Conservation (phyloP, 2,888 invertebrate genomes). For the Acrobasis consociella region DNA sequence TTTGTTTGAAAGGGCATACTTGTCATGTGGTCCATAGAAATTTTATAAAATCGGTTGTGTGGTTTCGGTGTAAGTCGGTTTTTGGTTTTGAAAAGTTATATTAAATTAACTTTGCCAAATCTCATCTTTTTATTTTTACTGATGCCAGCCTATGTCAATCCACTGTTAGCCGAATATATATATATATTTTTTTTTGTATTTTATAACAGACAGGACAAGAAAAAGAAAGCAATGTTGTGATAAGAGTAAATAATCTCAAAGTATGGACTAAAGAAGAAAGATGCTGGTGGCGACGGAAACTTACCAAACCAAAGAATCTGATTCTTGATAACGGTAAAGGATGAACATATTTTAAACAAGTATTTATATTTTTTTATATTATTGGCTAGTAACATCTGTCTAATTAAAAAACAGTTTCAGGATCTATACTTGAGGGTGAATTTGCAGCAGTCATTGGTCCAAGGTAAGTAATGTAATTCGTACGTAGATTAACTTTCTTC, state of each 20-base stretch:
- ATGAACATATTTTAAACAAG: background rate
- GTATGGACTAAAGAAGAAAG: constrained; percentile 70
- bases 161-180: no score
- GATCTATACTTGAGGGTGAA: constrained; percentile 59
- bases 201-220: background rate
- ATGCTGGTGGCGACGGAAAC: constrained; percentile 61
- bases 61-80: no score
- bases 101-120: no score
- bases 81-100: no score
- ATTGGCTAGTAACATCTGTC: no score
- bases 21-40: no score
- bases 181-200: background rate
- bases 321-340: constrained; percentile 62
- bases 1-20: no score
- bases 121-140: no score
- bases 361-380: no score
- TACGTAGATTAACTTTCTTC: no score
- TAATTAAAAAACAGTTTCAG: constrained; percentile 53
- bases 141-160: no score
- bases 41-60: no score
- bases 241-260: constrained; percentile 53
- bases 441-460: constrained; percentile 72
- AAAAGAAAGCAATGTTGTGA: constrained; percentile 37
- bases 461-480: constrained; percentile 49
- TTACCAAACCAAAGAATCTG: constrained; percentile 47